A percentile compares a stretch with the other conserved stretches of the same genome.
Evolutionary conservation across 2,113 vertebrate species (phyloP).

Genomic region (Rhombomys opimus): DNA sequence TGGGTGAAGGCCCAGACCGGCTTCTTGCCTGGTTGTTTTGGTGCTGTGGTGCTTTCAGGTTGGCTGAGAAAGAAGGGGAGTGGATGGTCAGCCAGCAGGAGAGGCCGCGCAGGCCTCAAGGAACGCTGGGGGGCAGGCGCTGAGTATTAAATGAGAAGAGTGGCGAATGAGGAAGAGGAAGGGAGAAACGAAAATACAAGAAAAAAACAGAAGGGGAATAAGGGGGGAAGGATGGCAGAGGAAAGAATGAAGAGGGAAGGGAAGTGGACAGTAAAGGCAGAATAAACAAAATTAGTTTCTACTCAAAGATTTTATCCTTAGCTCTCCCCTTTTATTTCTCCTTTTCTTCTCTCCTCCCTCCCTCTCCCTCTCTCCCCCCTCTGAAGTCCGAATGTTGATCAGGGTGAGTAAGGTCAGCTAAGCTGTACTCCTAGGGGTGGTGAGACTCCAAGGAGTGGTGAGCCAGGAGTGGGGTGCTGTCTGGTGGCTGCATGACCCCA

Average conservation of each 20-base stretch:
- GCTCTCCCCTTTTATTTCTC: not conserved
- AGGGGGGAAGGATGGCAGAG: not conserved
- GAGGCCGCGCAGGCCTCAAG: constrained; percentile 56
- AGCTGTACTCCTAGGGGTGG: constrained; percentile 9
- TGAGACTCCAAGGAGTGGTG: not conserved
- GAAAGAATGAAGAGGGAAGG: not conserved
- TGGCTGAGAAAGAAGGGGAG: constrained; percentile 41
- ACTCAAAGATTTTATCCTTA: not conserved
- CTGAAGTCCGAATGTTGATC: constrained; percentile 50
- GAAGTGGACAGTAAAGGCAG: not conserved
- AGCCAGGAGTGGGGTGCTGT: not conserved
- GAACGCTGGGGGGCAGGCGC: not conserved
- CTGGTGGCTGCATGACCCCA: constrained; percentile 31
- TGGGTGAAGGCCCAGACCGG: constrained; percentile 76
- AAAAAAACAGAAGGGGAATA: accelerated
- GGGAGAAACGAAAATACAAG: too few species aligned
- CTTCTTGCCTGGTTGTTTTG: constrained; percentile 63
- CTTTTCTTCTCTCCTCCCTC: too few species aligned
- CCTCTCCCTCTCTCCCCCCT: not conserved
- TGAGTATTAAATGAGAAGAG: not conserved
- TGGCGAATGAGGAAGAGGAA: too few species aligned
- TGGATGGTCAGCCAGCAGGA: not conserved
- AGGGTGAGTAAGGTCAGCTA: not conserved
- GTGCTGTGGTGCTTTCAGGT: constrained; percentile 65
- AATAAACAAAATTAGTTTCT: constrained; percentile 41